Conservation (phyloP, 2,113 vertebrate species). For the Chionodraco myersi region DNA sequence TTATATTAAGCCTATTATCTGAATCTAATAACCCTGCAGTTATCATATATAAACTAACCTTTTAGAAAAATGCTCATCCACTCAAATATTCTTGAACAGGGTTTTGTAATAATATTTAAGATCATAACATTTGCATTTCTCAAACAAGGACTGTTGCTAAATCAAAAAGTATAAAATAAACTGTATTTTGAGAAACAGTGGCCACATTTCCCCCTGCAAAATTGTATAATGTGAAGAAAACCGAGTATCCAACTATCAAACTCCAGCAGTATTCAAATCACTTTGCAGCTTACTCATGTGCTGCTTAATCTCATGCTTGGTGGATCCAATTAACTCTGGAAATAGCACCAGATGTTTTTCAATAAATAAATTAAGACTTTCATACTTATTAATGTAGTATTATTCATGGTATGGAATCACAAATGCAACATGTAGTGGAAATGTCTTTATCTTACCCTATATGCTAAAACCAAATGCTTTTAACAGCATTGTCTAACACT, state of each 20-base stretch:
- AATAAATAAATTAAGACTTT: conserved; percentile 44
- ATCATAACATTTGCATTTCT: too few species aligned
- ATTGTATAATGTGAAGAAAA: neutral
- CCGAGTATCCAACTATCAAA: neutral
- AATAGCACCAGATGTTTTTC: conserved; percentile 54
- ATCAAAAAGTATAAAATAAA: neutral
- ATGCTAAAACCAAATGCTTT: too few species aligned
- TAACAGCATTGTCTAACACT: too few species aligned
- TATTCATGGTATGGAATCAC: conserved; percentile 46
- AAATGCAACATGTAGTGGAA: neutral
- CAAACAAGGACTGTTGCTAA: neutral
- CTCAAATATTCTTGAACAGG: too few species aligned
- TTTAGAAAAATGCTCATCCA: too few species aligned
- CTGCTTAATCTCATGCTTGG: conserved; percentile 62
- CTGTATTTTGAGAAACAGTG: neutral
- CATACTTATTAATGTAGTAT: conserved; percentile 52
- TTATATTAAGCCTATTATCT: neutral
- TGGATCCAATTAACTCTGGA: conserved; percentile 57
- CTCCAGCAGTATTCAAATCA: conserved; percentile 24
- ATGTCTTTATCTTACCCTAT: too few species aligned
- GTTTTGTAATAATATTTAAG: too few species aligned
- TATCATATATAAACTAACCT: neutral
- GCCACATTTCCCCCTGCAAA: neutral
- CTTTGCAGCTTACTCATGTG: conserved; percentile 28
- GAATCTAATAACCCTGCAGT: neutral